Percentiles rank a stretch among this genome's conserved stretches.
Conservation (phyloP, 2,113 vertebrate genomes). For the Pedionomus torquatus region DNA sequence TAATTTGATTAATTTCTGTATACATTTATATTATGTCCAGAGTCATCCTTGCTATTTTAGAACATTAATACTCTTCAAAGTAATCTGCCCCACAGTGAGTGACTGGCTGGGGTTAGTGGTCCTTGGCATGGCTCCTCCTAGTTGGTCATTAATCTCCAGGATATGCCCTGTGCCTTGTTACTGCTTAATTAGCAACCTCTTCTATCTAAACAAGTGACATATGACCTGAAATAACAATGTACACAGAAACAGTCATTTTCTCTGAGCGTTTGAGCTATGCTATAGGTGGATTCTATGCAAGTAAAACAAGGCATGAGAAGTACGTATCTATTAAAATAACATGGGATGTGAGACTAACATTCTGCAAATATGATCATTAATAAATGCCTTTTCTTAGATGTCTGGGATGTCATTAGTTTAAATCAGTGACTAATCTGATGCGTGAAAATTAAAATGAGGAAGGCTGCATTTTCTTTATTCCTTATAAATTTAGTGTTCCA, state of each 20-base stretch:
- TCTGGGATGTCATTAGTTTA: not conserved
- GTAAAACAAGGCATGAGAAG: not conserved
- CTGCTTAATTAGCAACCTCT: constrained; percentile 62
- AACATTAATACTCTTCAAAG: not conserved
- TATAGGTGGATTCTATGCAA: not conserved
- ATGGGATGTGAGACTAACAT: not conserved
- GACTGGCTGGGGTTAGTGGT: constrained; percentile 39
- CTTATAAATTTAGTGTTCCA: not conserved
- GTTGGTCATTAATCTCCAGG: constrained; percentile 55
- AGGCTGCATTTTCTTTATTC: not conserved
- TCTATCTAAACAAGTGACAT: constrained; percentile 30
- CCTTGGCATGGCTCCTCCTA: constrained; percentile 31
- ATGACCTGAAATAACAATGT: constrained; percentile 48
- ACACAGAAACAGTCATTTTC: not conserved
- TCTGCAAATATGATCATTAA: not conserved
- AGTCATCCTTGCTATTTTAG: not conserved
- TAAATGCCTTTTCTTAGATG: not conserved
- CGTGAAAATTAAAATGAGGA: not conserved
- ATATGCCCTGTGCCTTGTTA: constrained; percentile 53
- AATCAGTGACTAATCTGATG: not conserved
- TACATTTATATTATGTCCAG: not conserved
- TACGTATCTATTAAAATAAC: not conserved
- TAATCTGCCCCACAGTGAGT: not conserved
- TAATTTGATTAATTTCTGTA: not conserved
- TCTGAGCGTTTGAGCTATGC: not conserved